These are phyloP conservation scores for Armadillidium nasatum DNA, from an alignment of 1,140 invertebrate species.

Conservation along the genomic window DNA sequence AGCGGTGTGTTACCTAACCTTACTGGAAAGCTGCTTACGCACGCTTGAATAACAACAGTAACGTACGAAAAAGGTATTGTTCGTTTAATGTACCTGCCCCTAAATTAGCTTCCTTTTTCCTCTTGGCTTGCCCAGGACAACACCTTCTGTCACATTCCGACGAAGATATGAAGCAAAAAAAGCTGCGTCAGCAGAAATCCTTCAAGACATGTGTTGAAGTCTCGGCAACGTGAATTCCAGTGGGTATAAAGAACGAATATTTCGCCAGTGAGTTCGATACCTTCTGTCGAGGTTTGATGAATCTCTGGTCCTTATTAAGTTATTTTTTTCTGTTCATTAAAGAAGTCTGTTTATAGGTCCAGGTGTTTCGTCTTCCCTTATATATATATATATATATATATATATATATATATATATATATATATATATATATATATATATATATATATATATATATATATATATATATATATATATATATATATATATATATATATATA, in stretches of 20 bases:
- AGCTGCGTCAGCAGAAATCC: neutral
- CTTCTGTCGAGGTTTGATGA: too few relatives aligned
- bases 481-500: slow-evolving; percentile 4
- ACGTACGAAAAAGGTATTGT: neutral
- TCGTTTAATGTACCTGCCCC: neutral
- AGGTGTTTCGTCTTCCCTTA: too few relatives aligned
- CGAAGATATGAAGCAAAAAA: neutral
- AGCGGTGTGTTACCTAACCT: too few relatives aligned
- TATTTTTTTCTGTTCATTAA: too few relatives aligned
- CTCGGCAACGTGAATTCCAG: neutral
- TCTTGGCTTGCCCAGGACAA: neutral
- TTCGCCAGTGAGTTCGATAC: too few relatives aligned
- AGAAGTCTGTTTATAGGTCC: too few relatives aligned
- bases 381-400: too few relatives aligned
- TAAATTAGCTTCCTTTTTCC: slow-evolving; percentile 13
- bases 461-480: neutral
- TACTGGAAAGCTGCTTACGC: too few relatives aligned
- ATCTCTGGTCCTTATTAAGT: too few relatives aligned
- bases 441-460: neutral
- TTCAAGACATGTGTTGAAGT: neutral
- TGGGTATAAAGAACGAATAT: neutral
- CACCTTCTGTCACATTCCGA: neutral
- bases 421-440: neutral
- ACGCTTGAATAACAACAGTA: too few relatives aligned
- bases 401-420: neutral